Evolutionary conservation across 1,140 invertebrate species (phyloP).

Genomic region (Portunus trituberculatus): DNA sequence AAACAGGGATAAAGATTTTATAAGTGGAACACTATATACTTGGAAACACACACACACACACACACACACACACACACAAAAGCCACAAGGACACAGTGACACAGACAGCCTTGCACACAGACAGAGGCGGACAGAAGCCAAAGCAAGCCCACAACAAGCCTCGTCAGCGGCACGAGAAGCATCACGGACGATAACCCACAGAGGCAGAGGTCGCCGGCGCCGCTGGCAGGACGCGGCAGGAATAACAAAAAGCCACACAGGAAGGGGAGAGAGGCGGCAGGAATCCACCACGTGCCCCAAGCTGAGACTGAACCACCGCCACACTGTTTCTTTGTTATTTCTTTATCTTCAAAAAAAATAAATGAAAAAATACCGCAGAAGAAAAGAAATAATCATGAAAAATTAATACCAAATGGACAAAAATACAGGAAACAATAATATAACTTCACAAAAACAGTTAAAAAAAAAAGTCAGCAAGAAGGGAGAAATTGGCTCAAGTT

Average conservation of each 20-base stretch:
- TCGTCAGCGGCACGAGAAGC: background rate
- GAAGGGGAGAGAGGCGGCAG: background rate
- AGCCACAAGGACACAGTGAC: no score
- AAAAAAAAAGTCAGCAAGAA: no score
- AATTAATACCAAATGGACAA: no score
- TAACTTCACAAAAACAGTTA: no score
- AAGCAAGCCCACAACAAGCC: background rate
- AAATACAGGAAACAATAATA: background rate
- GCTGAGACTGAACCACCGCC: background rate
- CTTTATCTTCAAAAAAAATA: background rate
- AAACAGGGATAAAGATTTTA: background rate
- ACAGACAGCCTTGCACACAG: no score
- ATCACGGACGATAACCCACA: background rate
- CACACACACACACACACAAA: no score
- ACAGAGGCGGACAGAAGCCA: background rate
- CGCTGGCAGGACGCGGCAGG: background rate
- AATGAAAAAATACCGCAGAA: no score
- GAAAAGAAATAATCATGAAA: no score
- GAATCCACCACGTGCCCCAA: background rate
- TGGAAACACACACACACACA: no score
- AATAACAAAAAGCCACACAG: constrained; percentile 1
- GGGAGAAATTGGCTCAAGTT: no score
- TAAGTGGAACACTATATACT: background rate
- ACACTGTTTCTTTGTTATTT: background rate
- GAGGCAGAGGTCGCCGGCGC: background rate